These are phyloP conservation scores for Pteria penguin DNA, from an alignment of 2,888 invertebrate genomes.

Conservation along the genomic window DNA sequence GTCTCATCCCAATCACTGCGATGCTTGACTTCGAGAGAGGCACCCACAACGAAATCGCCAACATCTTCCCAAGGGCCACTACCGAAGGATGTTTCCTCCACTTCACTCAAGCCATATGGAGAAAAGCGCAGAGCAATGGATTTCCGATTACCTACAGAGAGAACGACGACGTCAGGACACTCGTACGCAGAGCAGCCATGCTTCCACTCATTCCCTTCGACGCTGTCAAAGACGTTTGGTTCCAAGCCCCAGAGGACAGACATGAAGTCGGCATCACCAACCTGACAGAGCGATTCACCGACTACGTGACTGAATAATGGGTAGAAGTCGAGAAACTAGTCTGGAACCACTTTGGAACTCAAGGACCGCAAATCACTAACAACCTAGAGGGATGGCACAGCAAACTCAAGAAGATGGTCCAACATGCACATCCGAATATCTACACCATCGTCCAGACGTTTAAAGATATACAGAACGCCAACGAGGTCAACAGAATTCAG, in stretches of 20 bases:
- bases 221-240: background rate
- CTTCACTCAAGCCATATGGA: constrained; percentile 13
- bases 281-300: background rate
- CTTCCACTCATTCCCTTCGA: background rate
- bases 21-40: constrained; percentile 15
- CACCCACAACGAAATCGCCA: background rate
- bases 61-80: constrained; percentile 27
- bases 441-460: too few relatives aligned
- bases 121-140: constrained; percentile 25
- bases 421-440: too few relatives aligned
- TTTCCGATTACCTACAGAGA: constrained; percentile 24
- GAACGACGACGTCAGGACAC: constrained; percentile 24
- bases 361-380: background rate
- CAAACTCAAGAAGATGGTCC: background rate
- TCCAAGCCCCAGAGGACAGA: background rate
- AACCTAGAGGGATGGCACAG: background rate
- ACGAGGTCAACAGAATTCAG: background rate
- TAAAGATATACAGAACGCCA: too few relatives aligned
- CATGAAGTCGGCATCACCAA: background rate
- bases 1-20: too few relatives aligned
- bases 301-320: background rate
- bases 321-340: background rate
- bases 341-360: background rate
- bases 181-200: constrained; percentile 33
- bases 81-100: too few relatives aligned